Evolutionary conservation across 2,113 vertebrate species (phyloP).

Genomic region (Pogonocichla stellata): DNA sequence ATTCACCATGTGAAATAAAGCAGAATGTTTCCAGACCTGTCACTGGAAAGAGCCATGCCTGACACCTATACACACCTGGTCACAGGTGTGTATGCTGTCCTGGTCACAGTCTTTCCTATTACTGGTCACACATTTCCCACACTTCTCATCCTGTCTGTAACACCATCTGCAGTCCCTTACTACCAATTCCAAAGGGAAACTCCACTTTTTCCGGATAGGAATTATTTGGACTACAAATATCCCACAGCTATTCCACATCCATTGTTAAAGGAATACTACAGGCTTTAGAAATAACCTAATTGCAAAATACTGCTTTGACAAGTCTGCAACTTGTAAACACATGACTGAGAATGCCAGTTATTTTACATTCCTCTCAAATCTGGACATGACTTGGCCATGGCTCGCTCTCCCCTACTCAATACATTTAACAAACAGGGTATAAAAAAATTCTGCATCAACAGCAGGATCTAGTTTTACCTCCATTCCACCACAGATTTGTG

Average conservation of each 20-base stretch:
- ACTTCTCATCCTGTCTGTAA: not conserved
- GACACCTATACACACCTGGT: not conserved
- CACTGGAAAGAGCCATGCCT: not conserved
- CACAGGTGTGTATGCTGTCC: not conserved
- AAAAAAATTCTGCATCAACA: not conserved
- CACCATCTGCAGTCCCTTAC: not conserved
- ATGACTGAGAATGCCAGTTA: not conserved
- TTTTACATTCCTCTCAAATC: not conserved
- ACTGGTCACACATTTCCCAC: not conserved
- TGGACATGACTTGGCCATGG: not conserved
- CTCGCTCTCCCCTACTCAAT: not conserved
- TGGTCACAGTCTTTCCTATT: rapidly evolving
- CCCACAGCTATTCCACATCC: not conserved
- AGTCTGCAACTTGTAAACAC: not conserved
- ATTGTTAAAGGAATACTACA: not conserved
- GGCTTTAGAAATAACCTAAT: not conserved
- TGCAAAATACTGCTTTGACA: not conserved
- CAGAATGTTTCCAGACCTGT: not conserved
- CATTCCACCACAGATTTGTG: not conserved
- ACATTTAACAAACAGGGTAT: not conserved
- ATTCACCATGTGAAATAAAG: not conserved
- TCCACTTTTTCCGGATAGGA: not conserved
- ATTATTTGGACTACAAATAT: not conserved
- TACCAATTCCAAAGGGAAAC: not conserved
- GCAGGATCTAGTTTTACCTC: not conserved